Base-by-base conservation (phyloP, 1,140 invertebrate genomes). In the Aphidius ervi region DNA sequence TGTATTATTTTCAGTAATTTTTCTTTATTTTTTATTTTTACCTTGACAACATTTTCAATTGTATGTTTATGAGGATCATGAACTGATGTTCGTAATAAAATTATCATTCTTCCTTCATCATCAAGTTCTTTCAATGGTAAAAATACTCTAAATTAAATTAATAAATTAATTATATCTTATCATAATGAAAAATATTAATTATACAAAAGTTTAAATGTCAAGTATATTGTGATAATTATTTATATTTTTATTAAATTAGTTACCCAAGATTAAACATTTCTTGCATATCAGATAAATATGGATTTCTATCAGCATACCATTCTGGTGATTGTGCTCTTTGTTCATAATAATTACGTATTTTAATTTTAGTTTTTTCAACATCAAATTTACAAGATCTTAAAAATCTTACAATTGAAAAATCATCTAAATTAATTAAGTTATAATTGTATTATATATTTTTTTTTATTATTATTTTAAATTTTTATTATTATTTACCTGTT, bases 231-330 rank as follows among this genome's bases (percentile, higher is more conserved):
- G 37, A 9, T 9, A 9, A 5, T 37, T 10, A 16, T 20, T 1
- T 40, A 47, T 57, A 45, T 31, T 16, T 16, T 49, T 9, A 5
- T 43, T 9, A 58, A 46, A 45, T 46, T 39, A 39, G 46, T 70
- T 76, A 78, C 59, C 86, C 86, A 2, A 87, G 54, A 43, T 82
- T 66, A 0, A 86, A 74, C 3, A 88, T 63, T 57, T 85, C 82
- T 63, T 83, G 81, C 23, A 87, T 61, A 69, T 83, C 78, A 3
- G 82, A 80, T 9, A 82, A 63, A 16, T 74, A 66, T 5, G 87
- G 86, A 77, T 89, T 78, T 57, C 85, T 77, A 56, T 85, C 79
- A 6, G 64, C 53, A 67, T 83, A 88, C 86, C 87, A 88, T 68
- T 86, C 83, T 0, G 82, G 73, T 39, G 78, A 65, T 48, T 78